Percentiles rank a stretch among this genome's conserved stretches.
These are phyloP conservation scores for Arge pagana DNA, from an alignment of 2,888 invertebrate species.

Conservation along the genomic window DNA sequence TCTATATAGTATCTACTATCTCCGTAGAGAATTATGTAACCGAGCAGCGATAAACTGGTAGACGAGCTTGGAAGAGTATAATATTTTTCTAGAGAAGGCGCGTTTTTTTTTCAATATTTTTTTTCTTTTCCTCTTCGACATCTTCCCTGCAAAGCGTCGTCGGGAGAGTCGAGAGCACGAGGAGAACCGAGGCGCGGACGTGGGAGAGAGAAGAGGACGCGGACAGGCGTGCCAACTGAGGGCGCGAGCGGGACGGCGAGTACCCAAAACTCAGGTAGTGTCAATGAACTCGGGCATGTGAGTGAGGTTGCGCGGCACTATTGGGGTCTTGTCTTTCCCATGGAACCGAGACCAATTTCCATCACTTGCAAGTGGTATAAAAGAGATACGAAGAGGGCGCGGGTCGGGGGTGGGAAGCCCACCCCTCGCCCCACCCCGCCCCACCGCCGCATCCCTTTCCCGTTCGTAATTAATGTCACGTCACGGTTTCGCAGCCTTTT, in stretches of 20 bases:
- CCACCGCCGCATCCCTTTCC: constrained; percentile 8
- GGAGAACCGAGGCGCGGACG: constrained; percentile 3
- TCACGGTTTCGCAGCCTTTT: constrained; percentile 29
- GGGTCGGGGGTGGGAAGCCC: too few relatives aligned
- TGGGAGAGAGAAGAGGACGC: constrained; percentile 12
- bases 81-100: too few relatives aligned
- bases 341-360: constrained; percentile 57
- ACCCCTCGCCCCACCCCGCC: constrained; percentile 6
- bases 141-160: constrained; percentile 15
- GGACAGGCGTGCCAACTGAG: constrained; percentile 20
- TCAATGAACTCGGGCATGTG: constrained; percentile 57
- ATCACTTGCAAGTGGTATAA: constrained; percentile 50
- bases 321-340: constrained; percentile 59
- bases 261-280: constrained; percentile 57
- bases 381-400: constrained; percentile 18
- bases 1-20: too few relatives aligned
- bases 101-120: background rate
- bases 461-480: constrained; percentile 21
- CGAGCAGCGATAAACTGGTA: too few relatives aligned
- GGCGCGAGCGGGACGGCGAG: constrained; percentile 49
- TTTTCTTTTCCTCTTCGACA: background rate
- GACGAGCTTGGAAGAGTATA: too few relatives aligned
- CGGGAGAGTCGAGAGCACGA: constrained; percentile 7
- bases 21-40: too few relatives aligned
- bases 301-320: constrained; percentile 49